Percentiles rank a stretch among this genome's conserved stretches.
phyloP scores from a whole-genome alignment of 1,140 invertebrate species.

The Bursaphelenchus mucronatus region DNA sequence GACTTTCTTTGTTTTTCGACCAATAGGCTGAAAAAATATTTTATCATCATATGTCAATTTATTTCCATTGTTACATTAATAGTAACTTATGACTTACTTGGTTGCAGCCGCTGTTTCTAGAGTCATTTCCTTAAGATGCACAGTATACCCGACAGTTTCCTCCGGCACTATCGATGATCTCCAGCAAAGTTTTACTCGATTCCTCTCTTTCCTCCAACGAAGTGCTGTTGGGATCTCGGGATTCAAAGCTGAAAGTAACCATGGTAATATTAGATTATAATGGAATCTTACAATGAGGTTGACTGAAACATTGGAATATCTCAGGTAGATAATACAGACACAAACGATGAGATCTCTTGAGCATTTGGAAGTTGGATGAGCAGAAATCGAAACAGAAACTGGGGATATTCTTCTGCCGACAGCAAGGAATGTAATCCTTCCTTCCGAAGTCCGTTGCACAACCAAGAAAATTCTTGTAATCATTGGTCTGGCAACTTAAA shows the following conservation, averaged over 20 bases:
- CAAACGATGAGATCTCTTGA: slow-evolving; percentile 45
- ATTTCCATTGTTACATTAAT: neutral
- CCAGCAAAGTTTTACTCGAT: slow-evolving; percentile 23
- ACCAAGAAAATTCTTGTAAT: slow-evolving; percentile 46
- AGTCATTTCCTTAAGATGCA: slow-evolving; percentile 27
- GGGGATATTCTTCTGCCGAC: slow-evolving; percentile 35
- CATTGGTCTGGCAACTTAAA: slow-evolving; percentile 35
- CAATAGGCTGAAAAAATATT: neutral
- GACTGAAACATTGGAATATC: slow-evolving; percentile 43
- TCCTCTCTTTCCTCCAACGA: too few species aligned
- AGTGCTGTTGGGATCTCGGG: slow-evolving; percentile 20
- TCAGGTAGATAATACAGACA: slow-evolving; percentile 45
- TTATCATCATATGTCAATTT: neutral
- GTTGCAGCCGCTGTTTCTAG: too few species aligned
- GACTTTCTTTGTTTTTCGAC: slow-evolving; percentile 1
- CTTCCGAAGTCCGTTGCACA: slow-evolving; percentile 40
- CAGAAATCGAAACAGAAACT: slow-evolving; percentile 47
- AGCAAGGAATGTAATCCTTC: slow-evolving; percentile 43
- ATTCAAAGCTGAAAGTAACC: slow-evolving; percentile 28
- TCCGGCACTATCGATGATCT: slow-evolving; percentile 4
- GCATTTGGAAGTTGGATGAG: slow-evolving; percentile 42
- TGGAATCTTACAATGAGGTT: neutral
- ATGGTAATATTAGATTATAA: slow-evolving; percentile 1
- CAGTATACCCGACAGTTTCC: slow-evolving; percentile 24
- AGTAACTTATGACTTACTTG: neutral